Percentiles rank a stretch among this genome's conserved stretches.
These are phyloP conservation scores for Heliconius hermathena DNA, from an alignment of 1,140 invertebrate genomes.

Conservation along the genomic window DNA sequence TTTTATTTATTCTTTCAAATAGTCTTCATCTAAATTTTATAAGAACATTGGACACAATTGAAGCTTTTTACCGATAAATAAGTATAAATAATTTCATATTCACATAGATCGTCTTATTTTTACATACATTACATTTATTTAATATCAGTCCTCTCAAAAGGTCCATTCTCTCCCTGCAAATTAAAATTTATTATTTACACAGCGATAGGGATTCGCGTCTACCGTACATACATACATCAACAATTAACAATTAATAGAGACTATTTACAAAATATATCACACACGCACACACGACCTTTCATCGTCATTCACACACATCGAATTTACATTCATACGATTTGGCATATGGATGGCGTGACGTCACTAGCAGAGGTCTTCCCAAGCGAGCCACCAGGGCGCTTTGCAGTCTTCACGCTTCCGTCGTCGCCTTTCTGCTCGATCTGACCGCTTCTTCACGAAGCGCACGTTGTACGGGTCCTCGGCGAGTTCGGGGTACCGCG, in stretches of 20 bases:
- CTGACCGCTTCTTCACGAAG: slow-evolving; percentile 90
- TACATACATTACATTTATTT: slow-evolving; percentile 82
- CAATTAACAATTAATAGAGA: slow-evolving; percentile 82
- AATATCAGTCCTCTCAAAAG: slow-evolving; percentile 82
- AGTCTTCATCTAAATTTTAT: slow-evolving; percentile 82
- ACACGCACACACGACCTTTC: slow-evolving; percentile 63
- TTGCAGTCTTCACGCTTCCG: slow-evolving; percentile 82
- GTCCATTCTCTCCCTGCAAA: slow-evolving; percentile 81
- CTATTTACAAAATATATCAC: slow-evolving; percentile 81
- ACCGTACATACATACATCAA: slow-evolving; percentile 82
- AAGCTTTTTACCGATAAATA: slow-evolving; percentile 82
- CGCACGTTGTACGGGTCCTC: slow-evolving; percentile 97
- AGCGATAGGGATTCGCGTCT: slow-evolving; percentile 80
- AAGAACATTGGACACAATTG: slow-evolving; percentile 82
- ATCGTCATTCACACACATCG: slow-evolving; percentile 65
- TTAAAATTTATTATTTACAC: slow-evolving; percentile 80
- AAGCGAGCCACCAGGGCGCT: slow-evolving; percentile 73
- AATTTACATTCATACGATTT: slow-evolving; percentile 73
- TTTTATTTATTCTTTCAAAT: slow-evolving; percentile 82
- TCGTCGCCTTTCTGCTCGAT: slow-evolving; percentile 84
- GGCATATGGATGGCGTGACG: slow-evolving; percentile 76
- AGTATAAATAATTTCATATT: slow-evolving; percentile 82
- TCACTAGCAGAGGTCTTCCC: slow-evolving; percentile 74
- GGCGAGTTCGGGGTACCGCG: slow-evolving; percentile 94
- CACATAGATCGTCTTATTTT: slow-evolving; percentile 80